These are phyloP conservation scores for Pempheris klunzingeri DNA, from an alignment of 2,797 vertebrate species.

Conservation along the genomic window DNA sequence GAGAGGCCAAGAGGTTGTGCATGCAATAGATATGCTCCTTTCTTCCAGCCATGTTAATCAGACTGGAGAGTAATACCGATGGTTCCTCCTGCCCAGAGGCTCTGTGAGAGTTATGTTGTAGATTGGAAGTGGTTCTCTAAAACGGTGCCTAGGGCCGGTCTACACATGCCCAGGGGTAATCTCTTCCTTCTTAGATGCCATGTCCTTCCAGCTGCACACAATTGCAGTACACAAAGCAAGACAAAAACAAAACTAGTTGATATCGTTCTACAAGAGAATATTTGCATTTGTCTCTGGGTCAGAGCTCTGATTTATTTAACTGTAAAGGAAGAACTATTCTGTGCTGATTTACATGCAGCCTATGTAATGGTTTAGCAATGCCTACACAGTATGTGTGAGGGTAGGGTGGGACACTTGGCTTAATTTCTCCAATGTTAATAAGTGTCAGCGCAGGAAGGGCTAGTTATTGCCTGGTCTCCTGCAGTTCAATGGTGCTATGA, in stretches of 20 bases:
- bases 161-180: conserved; percentile 65
- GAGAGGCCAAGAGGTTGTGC: conserved; percentile 51
- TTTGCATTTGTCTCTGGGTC: conserved; percentile 36
- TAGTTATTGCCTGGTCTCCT: conserved; percentile 51
- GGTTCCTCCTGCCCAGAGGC: conserved; percentile 41
- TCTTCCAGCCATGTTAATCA: conserved; percentile 64
- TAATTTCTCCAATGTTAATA: conserved; percentile 55
- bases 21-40: conserved; percentile 51
- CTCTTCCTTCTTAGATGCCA: conserved; percentile 32
- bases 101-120: conserved; percentile 59
- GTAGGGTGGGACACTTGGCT: conserved; percentile 11
- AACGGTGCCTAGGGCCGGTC: conserved; percentile 65
- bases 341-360: neutral
- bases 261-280: conserved; percentile 29
- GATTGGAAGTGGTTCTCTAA: conserved; percentile 66
- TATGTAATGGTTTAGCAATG: neutral
- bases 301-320: conserved; percentile 23
- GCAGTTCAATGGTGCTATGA: conserved; percentile 59
- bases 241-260: conserved; percentile 39
- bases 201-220: conserved; percentile 30
- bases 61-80: conserved; percentile 54
- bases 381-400: neutral
- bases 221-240: conserved; percentile 13
- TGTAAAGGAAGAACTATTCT: conserved; percentile 1
- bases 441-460: conserved; percentile 47